These are phyloP conservation scores for Oreochromis mossambicus DNA, from an alignment of 2,797 vertebrate genomes.

Conservation along the genomic window DNA sequence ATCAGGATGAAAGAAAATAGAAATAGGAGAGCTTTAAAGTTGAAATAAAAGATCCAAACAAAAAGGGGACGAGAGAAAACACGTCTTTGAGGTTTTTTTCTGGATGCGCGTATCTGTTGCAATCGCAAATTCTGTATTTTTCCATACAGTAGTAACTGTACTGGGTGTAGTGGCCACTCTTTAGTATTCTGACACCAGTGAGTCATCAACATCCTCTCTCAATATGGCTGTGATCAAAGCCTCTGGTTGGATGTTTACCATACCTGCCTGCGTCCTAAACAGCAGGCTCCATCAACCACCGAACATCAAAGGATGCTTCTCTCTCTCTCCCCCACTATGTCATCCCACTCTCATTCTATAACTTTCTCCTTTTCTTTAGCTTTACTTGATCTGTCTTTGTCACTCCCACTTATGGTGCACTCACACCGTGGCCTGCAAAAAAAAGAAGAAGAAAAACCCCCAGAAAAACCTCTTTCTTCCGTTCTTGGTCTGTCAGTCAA, in stretches of 20 bases:
- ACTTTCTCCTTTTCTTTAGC: slow-evolving; percentile 17
- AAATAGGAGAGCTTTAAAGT: slow-evolving; percentile 2
- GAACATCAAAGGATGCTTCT: slow-evolving; percentile 52
- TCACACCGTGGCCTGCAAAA: too few species aligned
- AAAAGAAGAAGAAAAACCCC: fast-evolving
- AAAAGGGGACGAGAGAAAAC: not conserved
- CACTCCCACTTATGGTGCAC: slow-evolving; percentile 12
- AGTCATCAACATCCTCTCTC: slow-evolving; percentile 52
- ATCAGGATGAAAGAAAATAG: not conserved
- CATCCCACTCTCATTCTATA: not conserved
- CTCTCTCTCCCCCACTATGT: not conserved
- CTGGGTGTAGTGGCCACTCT: slow-evolving; percentile 3
- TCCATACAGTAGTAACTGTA: not conserved
- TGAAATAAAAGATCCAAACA: not conserved
- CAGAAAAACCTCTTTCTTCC: not conserved
- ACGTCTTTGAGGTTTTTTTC: not conserved
- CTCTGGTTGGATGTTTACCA: slow-evolving; percentile 50
- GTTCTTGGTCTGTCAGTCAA: not conserved
- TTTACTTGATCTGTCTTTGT: slow-evolving; percentile 40
- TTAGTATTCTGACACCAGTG: slow-evolving; percentile 39
- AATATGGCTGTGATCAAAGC: slow-evolving; percentile 61
- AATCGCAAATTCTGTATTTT: not conserved
- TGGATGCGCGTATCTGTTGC: not conserved
- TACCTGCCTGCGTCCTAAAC: slow-evolving; percentile 59
- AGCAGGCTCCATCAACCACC: slow-evolving; percentile 43